Conservation (phyloP, 2,797 vertebrate genomes). For the Erpetoichthys calabaricus region DNA sequence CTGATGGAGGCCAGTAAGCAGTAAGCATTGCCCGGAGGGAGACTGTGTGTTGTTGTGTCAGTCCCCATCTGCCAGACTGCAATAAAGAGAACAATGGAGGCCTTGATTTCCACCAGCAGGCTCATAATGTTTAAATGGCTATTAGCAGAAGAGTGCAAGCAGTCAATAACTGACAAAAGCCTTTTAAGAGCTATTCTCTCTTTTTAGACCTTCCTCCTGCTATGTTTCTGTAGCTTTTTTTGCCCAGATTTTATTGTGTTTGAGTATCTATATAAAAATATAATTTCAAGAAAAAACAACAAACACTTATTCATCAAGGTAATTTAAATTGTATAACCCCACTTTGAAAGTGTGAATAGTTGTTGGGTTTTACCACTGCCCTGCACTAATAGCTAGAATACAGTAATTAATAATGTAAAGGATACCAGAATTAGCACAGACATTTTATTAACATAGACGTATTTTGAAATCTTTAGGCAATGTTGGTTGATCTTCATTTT, state of each 20-base stretch:
- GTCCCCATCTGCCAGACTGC: constrained; percentile 74
- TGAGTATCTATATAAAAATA: too few species aligned
- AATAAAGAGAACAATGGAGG: constrained; percentile 76
- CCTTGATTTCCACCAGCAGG: constrained; percentile 77
- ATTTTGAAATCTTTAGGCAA: too few species aligned
- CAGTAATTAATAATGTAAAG: too few species aligned
- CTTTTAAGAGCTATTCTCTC: constrained; percentile 65
- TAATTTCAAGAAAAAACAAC: too few species aligned
- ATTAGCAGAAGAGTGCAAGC: constrained; percentile 78
- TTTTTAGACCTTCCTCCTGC: constrained; percentile 24
- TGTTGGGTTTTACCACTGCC: too few species aligned
- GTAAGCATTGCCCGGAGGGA: constrained; percentile 58
- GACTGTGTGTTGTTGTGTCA: constrained; percentile 69
- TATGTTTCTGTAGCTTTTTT: background rate
- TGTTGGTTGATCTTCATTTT: too few species aligned
- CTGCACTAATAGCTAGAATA: too few species aligned
- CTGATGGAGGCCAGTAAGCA: constrained; percentile 60
- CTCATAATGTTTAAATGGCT: constrained; percentile 80
- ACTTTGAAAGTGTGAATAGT: too few species aligned
- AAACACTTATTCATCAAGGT: too few species aligned
- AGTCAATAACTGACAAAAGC: constrained; percentile 76
- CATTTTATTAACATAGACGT: too few species aligned
- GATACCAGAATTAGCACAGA: too few species aligned
- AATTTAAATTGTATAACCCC: too few species aligned
- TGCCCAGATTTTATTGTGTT: background rate